phyloP scores from a whole-genome alignment of 2,113 vertebrate species.

The Speoplatyrhinus poulsoni region DNA sequence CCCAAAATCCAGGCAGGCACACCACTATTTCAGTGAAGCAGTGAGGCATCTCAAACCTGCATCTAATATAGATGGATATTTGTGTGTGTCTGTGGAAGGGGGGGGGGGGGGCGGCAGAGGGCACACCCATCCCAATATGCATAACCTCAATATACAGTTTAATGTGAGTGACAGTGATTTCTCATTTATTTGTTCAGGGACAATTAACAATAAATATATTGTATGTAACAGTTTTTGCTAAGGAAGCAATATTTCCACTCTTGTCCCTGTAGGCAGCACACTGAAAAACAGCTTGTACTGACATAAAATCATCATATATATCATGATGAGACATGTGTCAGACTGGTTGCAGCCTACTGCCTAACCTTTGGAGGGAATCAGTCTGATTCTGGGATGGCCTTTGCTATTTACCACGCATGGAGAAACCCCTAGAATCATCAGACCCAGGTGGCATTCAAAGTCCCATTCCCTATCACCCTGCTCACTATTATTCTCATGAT shows the following conservation, averaged over 20 bases:
- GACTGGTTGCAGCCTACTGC: constrained; percentile 32
- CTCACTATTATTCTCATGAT: constrained; percentile 43
- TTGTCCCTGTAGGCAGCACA: too few relatives aligned
- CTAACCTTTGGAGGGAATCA: constrained; percentile 75
- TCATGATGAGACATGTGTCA: not conserved
- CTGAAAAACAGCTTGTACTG: too few relatives aligned
- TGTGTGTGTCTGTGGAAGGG: constrained; percentile 34
- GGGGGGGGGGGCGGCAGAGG: not conserved
- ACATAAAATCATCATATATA: too few relatives aligned
- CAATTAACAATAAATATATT: too few relatives aligned
- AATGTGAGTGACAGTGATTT: constrained; percentile 40
- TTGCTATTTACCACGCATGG: constrained; percentile 76
- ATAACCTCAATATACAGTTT: constrained; percentile 16
- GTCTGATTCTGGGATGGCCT: constrained; percentile 72
- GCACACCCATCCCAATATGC: too few relatives aligned
- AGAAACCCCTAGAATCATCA: constrained; percentile 72
- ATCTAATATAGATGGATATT: constrained; percentile 67
- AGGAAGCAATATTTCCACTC: too few relatives aligned
- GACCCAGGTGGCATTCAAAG: constrained; percentile 78
- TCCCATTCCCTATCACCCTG: constrained; percentile 62
- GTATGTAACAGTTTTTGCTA: too few relatives aligned
- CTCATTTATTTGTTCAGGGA: too few relatives aligned
- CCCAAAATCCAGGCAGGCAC: constrained; percentile 66
- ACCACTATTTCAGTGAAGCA: constrained; percentile 72
- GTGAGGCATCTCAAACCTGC: constrained; percentile 73